A percentile compares a stretch with the other conserved stretches of the same genome.
Evolutionary conservation across 1,140 invertebrate species (phyloP).

Genomic region (Hormaphis cornu): DNA sequence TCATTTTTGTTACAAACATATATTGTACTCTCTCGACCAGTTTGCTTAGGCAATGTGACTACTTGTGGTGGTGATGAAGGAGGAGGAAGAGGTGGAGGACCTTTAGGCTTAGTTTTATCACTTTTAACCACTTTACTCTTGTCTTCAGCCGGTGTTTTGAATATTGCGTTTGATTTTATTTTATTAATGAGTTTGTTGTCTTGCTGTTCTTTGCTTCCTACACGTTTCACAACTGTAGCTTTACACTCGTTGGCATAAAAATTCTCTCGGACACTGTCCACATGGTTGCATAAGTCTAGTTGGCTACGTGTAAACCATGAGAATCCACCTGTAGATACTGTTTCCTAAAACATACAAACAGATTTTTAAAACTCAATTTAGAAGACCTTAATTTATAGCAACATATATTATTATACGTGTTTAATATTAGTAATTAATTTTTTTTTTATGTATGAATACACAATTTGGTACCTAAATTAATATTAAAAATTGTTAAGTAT

Average conservation of each 20-base stretch:
- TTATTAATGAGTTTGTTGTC: constrained; percentile 20
- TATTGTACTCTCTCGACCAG: neutral
- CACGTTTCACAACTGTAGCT: neutral
- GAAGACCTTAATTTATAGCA: too few relatives aligned
- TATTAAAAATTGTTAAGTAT: too few relatives aligned
- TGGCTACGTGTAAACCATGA: constrained; percentile 69
- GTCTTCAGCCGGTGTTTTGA: constrained; percentile 7
- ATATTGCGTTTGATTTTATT: constrained; percentile 9
- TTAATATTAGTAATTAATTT: too few relatives aligned
- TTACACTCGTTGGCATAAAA: constrained; percentile 18
- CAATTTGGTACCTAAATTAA: too few relatives aligned
- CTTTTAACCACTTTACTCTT: neutral
- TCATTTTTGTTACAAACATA: neutral
- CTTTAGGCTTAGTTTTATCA: constrained; percentile 33
- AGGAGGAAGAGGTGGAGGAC: constrained; percentile 36
- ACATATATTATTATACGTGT: too few relatives aligned
- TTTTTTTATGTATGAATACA: too few relatives aligned
- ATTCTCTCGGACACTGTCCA: constrained; percentile 28
- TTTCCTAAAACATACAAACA: constrained; percentile 51
- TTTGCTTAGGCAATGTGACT: neutral
- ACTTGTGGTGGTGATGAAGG: constrained; percentile 33
- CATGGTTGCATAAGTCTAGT: constrained; percentile 49
- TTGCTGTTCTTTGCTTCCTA: neutral
- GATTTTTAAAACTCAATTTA: too few relatives aligned
- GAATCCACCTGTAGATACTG: constrained; percentile 66